phyloP scores from a whole-genome alignment of 2,113 vertebrate genomes.

The Nothobranchius kuhntae region DNA sequence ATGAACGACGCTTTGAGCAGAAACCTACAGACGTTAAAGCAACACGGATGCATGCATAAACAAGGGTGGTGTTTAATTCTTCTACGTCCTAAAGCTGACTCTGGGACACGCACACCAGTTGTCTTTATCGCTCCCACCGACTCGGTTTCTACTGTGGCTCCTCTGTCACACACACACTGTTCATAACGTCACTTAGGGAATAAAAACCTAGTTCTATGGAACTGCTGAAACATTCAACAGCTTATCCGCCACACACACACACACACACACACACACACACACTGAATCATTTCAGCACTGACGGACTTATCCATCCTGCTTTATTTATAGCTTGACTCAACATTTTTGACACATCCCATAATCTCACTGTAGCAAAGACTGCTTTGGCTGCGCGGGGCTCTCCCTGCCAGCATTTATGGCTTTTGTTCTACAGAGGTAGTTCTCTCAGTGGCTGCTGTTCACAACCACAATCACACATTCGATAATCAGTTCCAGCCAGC shows the following conservation, averaged over 20 bases:
- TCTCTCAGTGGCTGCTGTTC: constrained; percentile 19
- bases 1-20: constrained; percentile 35
- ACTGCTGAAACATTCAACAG: constrained; percentile 57
- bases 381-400: constrained; percentile 44
- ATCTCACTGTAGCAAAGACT: constrained; percentile 40
- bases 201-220: constrained; percentile 58
- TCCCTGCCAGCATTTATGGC: constrained; percentile 12
- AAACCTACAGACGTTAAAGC: constrained; percentile 33
- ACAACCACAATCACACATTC: constrained; percentile 32
- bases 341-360: constrained; percentile 59
- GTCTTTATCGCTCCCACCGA: constrained; percentile 10
- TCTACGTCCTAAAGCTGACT: constrained; percentile 11
- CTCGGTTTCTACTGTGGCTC: constrained; percentile 6
- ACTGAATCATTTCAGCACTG: constrained; percentile 60
- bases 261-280: constrained; percentile 27
- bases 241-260: constrained; percentile 52
- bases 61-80: constrained; percentile 35
- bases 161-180: constrained; percentile 9
- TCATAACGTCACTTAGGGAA: constrained; percentile 45
- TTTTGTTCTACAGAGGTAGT: constrained; percentile 2
- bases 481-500: constrained; percentile 45
- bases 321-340: constrained; percentile 66
- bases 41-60: constrained; percentile 30
- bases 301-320: constrained; percentile 55
- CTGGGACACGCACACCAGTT: constrained; percentile 23